Percentiles rank a stretch among this genome's conserved stretches.
phyloP scores from a whole-genome alignment of 2,113 vertebrate species.

The Chaetodon auriga region DNA sequence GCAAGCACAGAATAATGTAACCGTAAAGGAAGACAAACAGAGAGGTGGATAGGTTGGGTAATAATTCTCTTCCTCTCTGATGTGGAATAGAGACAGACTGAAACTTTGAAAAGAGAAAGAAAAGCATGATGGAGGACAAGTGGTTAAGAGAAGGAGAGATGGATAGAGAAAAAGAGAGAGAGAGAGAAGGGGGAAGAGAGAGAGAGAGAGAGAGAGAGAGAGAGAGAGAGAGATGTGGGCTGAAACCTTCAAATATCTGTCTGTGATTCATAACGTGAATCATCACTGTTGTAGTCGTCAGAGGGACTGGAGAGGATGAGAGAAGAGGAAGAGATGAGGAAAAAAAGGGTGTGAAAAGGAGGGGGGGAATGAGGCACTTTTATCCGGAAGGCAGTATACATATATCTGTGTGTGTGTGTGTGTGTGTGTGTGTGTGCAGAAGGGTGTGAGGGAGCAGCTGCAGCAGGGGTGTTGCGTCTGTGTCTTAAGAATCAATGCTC shows the following conservation, averaged over 20 bases:
- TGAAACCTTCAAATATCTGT: constrained; percentile 74
- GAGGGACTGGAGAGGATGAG: constrained; percentile 55
- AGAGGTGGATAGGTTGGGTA: constrained; percentile 30
- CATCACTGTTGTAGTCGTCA: constrained; percentile 65
- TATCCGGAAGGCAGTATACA: constrained; percentile 21
- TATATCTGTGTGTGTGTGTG: background rate
- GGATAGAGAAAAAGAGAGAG: constrained; percentile 14
- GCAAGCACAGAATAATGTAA: constrained; percentile 15
- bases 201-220: constrained; percentile 22
- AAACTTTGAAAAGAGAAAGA: constrained; percentile 56
- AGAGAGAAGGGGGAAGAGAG: background rate
- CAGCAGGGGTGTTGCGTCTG: constrained; percentile 24
- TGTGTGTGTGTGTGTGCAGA: constrained; percentile 14
- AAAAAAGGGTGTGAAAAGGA: constrained; percentile 32
- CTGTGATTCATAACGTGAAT: constrained; percentile 78
- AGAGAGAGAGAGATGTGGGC: constrained; percentile 59
- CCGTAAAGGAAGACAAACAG: background rate
- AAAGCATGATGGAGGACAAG: constrained; percentile 27
- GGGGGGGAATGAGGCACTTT: constrained; percentile 32
- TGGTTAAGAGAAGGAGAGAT: constrained; percentile 14
- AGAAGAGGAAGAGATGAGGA: constrained; percentile 11
- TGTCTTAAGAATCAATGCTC: constrained; percentile 31
- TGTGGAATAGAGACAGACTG: constrained; percentile 50
- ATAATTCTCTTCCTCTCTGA: constrained; percentile 31
- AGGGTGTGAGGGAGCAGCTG: constrained; percentile 44